phyloP scores from a whole-genome alignment of 1,140 invertebrate species.

The roundworm (Caenorhabditis elegans) region DNA sequence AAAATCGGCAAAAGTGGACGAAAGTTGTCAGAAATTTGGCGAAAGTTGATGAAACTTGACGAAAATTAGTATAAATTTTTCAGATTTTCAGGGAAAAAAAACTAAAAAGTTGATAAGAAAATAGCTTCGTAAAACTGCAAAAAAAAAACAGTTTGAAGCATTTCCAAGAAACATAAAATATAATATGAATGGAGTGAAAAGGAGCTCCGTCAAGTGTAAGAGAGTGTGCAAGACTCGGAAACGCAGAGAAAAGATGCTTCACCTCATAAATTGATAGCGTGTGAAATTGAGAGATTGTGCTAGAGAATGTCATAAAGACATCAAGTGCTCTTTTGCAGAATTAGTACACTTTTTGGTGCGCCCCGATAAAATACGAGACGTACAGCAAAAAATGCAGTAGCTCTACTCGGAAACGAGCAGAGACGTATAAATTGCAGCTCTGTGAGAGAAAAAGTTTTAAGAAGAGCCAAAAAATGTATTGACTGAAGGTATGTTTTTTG shows the following conservation, averaged over 20 bases:
- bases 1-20: too few species aligned
- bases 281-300: not conserved
- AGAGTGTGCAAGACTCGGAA: not conserved
- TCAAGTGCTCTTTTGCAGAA: not conserved
- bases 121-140: not conserved
- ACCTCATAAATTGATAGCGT: not conserved
- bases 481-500: too few species aligned
- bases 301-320: slow-evolving; percentile 14
- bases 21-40: too few species aligned
- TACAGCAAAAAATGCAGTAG: not conserved
- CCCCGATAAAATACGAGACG: too few species aligned
- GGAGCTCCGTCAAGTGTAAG: not conserved
- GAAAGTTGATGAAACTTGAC: too few species aligned
- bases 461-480: too few species aligned
- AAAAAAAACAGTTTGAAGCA: not conserved
- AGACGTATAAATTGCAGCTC: too few species aligned
- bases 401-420: too few species aligned
- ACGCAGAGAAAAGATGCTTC: not conserved
- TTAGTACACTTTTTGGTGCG: too few species aligned
- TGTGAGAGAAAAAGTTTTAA: too few species aligned
- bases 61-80: too few species aligned
- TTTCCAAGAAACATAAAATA: not conserved
- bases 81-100: too few species aligned
- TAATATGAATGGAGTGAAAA: not conserved
- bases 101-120: not conserved